Conservation (phyloP, 2,797 vertebrate genomes). For the Tokudaia muenninki region DNA sequence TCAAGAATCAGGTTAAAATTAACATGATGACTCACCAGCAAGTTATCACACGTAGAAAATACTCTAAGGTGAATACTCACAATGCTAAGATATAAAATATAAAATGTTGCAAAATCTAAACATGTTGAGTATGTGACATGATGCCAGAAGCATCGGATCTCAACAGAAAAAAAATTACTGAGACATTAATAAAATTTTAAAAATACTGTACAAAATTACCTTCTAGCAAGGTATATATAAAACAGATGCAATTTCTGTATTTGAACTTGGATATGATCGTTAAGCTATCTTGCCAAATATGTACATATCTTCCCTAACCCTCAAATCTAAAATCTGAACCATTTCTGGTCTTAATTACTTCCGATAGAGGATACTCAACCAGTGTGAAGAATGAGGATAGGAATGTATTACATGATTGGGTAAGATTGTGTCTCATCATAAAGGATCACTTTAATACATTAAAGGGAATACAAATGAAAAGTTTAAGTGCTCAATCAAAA, state of each 20-base stretch:
- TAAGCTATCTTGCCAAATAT: not conserved
- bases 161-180: not conserved
- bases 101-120: not conserved
- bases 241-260: not conserved
- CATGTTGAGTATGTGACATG: not conserved
- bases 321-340: not conserved
- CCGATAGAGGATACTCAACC: not conserved
- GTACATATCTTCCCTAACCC: not conserved
- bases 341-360: not conserved
- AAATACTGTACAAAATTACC: not conserved
- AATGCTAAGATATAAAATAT: not conserved
- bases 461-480: constrained; percentile 41
- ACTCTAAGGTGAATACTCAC: not conserved
- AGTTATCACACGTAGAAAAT: constrained; percentile 8
- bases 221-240: not conserved
- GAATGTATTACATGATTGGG: not conserved
- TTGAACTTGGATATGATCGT: not conserved
- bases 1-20: constrained; percentile 50
- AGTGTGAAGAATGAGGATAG: not conserved
- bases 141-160: not conserved
- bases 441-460: constrained; percentile 26
- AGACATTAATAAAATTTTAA: not conserved
- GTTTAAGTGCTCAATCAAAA: not conserved
- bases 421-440: constrained; percentile 40
- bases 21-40: not conserved